Evolutionary conservation across 2,113 vertebrate species (phyloP), one percentile per base, ranked within the genome.

Genomic region (Rhadina sibilatrix): DNA sequence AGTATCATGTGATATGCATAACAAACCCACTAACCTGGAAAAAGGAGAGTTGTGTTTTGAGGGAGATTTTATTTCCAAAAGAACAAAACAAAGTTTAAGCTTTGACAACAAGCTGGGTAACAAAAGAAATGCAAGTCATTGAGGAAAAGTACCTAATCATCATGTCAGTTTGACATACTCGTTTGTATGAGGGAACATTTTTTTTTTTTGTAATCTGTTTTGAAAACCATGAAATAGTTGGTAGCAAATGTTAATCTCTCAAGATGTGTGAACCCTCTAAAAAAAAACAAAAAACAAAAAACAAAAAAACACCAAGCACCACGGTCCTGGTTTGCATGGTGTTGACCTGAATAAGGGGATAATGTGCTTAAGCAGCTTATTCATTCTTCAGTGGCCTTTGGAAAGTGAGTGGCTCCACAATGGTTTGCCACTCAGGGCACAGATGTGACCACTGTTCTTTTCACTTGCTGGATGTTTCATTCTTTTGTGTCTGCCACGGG

Each of bases 261-360:
- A 95, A 96, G 90, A 94, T 91, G 88, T 92, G 86, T 96, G 95
- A 97, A 90, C 70, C 40, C 54, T 88, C 70, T 37, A 57, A 86
- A 90, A 88, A 86, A 50, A 50, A 53, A 53, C 19, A 15, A 11
- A n/a, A n/a, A n/a, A n/a, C n/a, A n/a, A n/a, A n/a, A n/a, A n/a
- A n/a, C n/a, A 90, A 88, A 86, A 50, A 50, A 53, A 53, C 19
- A 15, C 10, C 38, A 70, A 38, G 44, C 35, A 60, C 56, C 18
- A 4, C 0, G 5, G 75, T 60, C 85, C 75, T 6, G 15, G 87
- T 92, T 95, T 96, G 93, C 94, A 93, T 75, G 94, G 92, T 94
- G 79, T 90, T 97, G 95, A 94, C 95, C 93, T 95, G 95, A 96
- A 96, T 97, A 97, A 97, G 72, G 23, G 87, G 90, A 96, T 95